These are phyloP conservation scores for Helicoverpa armigera DNA, from an alignment of 1,140 invertebrate genomes.

Conservation along the genomic window DNA sequence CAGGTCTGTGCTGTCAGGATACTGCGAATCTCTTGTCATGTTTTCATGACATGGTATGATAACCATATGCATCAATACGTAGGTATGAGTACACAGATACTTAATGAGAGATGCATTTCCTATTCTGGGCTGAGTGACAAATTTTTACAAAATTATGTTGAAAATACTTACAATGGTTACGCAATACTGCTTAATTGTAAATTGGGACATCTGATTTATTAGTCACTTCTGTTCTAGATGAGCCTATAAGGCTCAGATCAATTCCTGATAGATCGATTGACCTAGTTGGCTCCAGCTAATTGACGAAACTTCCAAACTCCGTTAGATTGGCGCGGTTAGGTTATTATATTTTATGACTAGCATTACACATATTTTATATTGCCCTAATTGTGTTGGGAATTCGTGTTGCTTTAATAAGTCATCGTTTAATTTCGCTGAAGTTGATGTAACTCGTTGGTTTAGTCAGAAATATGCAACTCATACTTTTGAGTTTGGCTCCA, in stretches of 20 bases:
- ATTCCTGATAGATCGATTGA: conserved; percentile 48
- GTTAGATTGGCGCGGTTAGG: conserved; percentile 26
- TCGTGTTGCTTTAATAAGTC: conserved; percentile 19
- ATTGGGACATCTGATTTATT: neutral
- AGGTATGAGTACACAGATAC: too few relatives aligned
- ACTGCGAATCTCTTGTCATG: too few relatives aligned
- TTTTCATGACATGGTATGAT: too few relatives aligned
- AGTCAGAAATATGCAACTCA: neutral
- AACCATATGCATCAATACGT: too few relatives aligned
- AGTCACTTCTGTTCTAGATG: conserved; percentile 8
- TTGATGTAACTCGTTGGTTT: neutral
- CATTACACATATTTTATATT: conserved; percentile 43
- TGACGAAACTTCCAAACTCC: conserved; percentile 39
- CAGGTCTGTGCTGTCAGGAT: too few relatives aligned
- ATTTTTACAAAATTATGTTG: too few relatives aligned
- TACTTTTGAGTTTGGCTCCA: neutral
- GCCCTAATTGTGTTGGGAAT: conserved; percentile 1
- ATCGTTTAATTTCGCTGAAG: conserved; percentile 3
- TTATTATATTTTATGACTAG: conserved; percentile 39
- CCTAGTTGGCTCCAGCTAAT: conserved; percentile 45
- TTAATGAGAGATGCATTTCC: too few relatives aligned
- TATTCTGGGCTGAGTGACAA: too few relatives aligned
- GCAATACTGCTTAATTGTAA: neutral
- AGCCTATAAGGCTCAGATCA: conserved; percentile 36
- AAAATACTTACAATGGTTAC: neutral